Evolutionary conservation across 1,140 invertebrate species (phyloP).

Genomic region (Pogonognathellus flavescens): DNA sequence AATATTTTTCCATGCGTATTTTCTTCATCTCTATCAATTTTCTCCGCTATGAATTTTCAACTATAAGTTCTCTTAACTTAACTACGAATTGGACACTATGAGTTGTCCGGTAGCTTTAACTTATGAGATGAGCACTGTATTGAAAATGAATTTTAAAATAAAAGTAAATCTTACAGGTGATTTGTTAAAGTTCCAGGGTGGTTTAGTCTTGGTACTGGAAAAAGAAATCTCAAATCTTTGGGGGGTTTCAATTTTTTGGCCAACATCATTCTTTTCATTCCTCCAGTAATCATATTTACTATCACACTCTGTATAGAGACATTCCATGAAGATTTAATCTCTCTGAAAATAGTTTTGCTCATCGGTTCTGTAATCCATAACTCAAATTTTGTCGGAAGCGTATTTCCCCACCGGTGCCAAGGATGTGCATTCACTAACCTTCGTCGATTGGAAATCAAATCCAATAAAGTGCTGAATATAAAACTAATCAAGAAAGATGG

Average conservation of each 20-base stretch:
- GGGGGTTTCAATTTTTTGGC: neutral
- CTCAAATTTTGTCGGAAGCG: neutral
- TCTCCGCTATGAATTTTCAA: no score
- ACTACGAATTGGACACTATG: no score
- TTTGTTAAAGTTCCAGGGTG: neutral
- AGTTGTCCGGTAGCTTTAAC: no score
- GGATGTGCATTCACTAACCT: neutral
- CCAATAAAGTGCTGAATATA: neutral
- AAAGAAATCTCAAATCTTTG: neutral
- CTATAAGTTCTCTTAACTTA: no score
- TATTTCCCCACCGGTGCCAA: neutral
- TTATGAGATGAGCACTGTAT: no score
- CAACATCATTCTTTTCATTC: neutral
- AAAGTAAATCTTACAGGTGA: neutral
- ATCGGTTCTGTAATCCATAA: neutral
- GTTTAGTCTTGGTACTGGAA: neutral
- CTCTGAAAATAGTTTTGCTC: neutral
- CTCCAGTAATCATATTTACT: neutral
- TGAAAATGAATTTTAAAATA: no score
- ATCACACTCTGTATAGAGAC: neutral
- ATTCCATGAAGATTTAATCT: neutral
- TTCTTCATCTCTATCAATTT: no score
- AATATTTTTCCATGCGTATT: no score
- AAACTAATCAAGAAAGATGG: neutral
- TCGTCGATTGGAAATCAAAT: neutral